These are phyloP conservation scores for Tridacna crocea DNA, from an alignment of 2,888 invertebrate species.

Conservation along the genomic window DNA sequence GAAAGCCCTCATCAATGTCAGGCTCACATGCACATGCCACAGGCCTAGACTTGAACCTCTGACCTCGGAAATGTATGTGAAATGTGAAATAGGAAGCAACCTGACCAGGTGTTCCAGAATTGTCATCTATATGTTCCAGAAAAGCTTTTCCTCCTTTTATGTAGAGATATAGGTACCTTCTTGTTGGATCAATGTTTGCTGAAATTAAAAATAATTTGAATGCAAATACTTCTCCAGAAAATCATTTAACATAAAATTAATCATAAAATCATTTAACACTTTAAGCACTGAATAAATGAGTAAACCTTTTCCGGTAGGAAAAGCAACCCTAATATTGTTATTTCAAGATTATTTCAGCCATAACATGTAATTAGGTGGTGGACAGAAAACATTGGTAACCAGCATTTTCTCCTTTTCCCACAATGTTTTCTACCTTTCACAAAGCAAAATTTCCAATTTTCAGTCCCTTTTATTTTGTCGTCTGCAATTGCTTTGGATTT, in stretches of 20 bases:
- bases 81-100: slow-evolving; percentile 79
- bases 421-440: not conserved
- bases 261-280: no score
- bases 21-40: slow-evolving; percentile 83
- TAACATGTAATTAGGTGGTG: not conserved
- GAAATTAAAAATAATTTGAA: slow-evolving; percentile 31
- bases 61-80: slow-evolving; percentile 82
- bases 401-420: not conserved
- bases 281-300: no score
- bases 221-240: not conserved
- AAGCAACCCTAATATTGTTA: not conserved
- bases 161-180: slow-evolving; percentile 81
- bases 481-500: no score
- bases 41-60: slow-evolving; percentile 81
- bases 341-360: no score
- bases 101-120: slow-evolving; percentile 75
- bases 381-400: no score
- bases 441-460: no score
- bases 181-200: slow-evolving; percentile 82
- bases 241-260: no score
- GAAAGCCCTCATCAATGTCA: slow-evolving; percentile 82
- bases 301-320: not conserved
- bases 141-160: slow-evolving; percentile 82
- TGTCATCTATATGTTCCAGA: slow-evolving; percentile 81
- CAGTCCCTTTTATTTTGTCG: no score